phyloP scores from a whole-genome alignment of 2,113 vertebrate species.

The Acanthochromis polyacanthus region DNA sequence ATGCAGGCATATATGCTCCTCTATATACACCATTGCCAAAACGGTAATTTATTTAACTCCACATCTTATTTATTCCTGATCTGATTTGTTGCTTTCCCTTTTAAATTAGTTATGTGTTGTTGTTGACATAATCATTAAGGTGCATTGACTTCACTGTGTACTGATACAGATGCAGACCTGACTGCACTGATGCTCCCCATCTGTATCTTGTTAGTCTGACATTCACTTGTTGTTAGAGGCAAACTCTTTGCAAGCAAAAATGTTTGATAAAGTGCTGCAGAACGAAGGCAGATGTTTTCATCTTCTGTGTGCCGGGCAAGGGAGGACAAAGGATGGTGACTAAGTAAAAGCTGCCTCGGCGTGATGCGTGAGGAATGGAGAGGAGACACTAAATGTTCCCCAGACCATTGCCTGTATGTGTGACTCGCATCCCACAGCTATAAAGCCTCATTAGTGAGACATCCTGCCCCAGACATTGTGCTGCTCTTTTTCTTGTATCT shows the following conservation, averaged over 20 bases:
- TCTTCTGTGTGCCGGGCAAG: constrained; percentile 50
- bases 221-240: constrained; percentile 68
- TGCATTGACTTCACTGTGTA: not conserved
- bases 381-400: constrained; percentile 78
- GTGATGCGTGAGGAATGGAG: constrained; percentile 75
- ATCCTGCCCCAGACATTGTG: constrained; percentile 77
- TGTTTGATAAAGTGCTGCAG: constrained; percentile 55
- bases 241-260: constrained; percentile 51
- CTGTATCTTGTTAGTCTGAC: constrained; percentile 34
- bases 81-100: not conserved
- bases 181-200: constrained; percentile 2
- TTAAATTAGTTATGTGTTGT: not conserved
- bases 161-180: not conserved
- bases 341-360: constrained; percentile 64
- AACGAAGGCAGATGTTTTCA: constrained; percentile 70
- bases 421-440: constrained; percentile 78
- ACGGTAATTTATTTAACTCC: not conserved
- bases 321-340: constrained; percentile 60
- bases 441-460: constrained; percentile 86
- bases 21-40: not conserved
- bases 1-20: not conserved
- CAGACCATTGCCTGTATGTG: constrained; percentile 76
- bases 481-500: constrained; percentile 59
- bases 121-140: not conserved
- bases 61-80: not conserved